Evolutionary conservation across 2,797 vertebrate genomes (phyloP), one percentile per base, ranked within the genome.

Genomic region (Podarcis siculus): DNA sequence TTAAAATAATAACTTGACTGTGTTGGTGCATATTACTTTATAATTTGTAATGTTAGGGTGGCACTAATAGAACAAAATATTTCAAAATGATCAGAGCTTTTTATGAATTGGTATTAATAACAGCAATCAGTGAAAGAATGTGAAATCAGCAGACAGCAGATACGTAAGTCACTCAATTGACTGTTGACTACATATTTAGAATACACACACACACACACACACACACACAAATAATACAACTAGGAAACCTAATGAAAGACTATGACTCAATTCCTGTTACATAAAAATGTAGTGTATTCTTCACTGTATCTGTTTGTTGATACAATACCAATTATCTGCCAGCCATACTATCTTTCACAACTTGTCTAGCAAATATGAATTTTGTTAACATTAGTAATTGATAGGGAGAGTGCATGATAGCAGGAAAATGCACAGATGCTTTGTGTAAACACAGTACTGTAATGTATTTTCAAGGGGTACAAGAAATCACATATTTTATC

Each of bases 21-120:
- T 64, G 64, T 30, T 21, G 1, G 32, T 77, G 23, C 64, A 8
- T 82, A 27, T 82, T 45, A 75, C 13, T 49, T 67, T 77, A 67
- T 45, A 80, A 79, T 61, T 61, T 87, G 32, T 84, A 42, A 30
- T 39, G 17, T 64, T 85, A 71, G 27, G n/a, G n/a, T 32, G 27
- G 83, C 55, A 30, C 3, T 76, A 76, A 42, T 23, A 76, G 55
- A 61, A 8, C 8, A 73, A 73, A 73, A 35, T 58, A 13, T 13
- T 58, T 25, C n/a, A 58, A 45, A 83, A 27, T 10, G 3, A 75
- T 58, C 49, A 85, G 35, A 39, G 32, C 49, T 76, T 75, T n/a
- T 76, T 85, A 64, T 76, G 55, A 84, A 61, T 75, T 64, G 39
- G n/a, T 10, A 73, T 58, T 37, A 84, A 75, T 84, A 75, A 64